Percentiles rank a stretch among this genome's conserved stretches.
Evolutionary conservation across 2,888 invertebrate genomes (phyloP).

Genomic region (Eucera pruinosa): DNA sequence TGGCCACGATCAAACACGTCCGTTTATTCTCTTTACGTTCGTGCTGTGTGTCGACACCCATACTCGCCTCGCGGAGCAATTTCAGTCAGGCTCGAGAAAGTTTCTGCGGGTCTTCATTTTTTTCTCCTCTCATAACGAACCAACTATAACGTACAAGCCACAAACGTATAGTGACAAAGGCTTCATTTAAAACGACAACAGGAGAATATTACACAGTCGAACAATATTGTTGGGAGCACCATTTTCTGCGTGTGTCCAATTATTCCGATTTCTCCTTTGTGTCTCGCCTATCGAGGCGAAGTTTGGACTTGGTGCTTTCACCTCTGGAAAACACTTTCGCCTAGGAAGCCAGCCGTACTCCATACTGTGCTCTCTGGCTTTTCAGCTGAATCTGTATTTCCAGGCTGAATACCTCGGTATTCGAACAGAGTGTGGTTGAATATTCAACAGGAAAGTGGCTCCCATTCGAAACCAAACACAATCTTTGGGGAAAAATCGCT

Average conservation of each 20-base stretch:
- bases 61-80: constrained; percentile 25
- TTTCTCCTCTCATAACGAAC: no score
- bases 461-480: no score
- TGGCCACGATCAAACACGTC: constrained; percentile 49
- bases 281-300: constrained; percentile 12
- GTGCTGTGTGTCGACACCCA: constrained; percentile 25
- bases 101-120: constrained; percentile 13
- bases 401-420: background rate
- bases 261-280: constrained; percentile 47
- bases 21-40: constrained; percentile 39
- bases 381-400: constrained; percentile 6
- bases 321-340: constrained; percentile 29
- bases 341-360: background rate
- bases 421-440: no score
- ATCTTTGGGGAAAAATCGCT: no score
- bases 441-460: no score
- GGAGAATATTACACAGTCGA: no score
- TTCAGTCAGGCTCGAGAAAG: constrained; percentile 47
- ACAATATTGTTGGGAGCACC: no score
- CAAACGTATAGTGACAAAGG: no score
- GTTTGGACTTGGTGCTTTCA: constrained; percentile 38
- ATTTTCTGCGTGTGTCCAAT: constrained; percentile 8
- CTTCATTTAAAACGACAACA: no score
- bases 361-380: background rate
- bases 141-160: no score